Conservation (phyloP, 2,797 vertebrate species). For the Muraenolepis orangiensis region DNA sequence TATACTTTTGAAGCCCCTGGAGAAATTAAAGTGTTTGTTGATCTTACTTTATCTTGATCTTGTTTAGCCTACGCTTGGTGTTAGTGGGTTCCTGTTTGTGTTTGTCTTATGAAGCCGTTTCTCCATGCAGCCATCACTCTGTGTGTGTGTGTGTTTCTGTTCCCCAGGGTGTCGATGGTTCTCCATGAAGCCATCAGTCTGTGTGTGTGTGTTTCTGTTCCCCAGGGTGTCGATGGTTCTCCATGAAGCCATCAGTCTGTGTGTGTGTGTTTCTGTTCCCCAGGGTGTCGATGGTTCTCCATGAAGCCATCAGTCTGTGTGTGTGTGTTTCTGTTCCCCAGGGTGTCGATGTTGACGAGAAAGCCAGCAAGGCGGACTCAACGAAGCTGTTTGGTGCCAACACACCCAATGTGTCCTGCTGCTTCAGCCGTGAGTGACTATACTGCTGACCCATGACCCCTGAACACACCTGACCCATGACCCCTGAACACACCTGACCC, state of each 20-base stretch:
- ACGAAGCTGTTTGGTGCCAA: conserved; percentile 87
- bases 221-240: too few relatives aligned
- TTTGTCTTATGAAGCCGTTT: too few relatives aligned
- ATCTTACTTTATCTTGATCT: too few relatives aligned
- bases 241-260: conserved; percentile 2
- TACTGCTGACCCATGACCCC: conserved; percentile 37
- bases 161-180: too few relatives aligned
- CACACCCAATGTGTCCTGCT: conserved; percentile 92
- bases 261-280: conserved; percentile 40
- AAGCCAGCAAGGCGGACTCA: conserved; percentile 73
- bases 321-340: conserved; percentile 65
- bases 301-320: conserved; percentile 7
- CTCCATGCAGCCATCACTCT: too few relatives aligned
- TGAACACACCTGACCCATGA: conserved; percentile 27
- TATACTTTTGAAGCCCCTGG: too few relatives aligned
- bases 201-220: too few relatives aligned
- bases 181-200: too few relatives aligned
- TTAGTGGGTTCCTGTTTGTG: neutral
- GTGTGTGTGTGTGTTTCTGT: too few relatives aligned
- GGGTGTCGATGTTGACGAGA: conserved; percentile 88
- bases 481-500: too few relatives aligned
- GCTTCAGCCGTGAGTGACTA: conserved; percentile 82
- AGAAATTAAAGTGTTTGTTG: too few relatives aligned
- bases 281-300: conserved; percentile 79
- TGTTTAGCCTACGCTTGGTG: neutral